Evolutionary conservation across 2,113 vertebrate species (phyloP).

Genomic region (Hydropotes inermis): DNA sequence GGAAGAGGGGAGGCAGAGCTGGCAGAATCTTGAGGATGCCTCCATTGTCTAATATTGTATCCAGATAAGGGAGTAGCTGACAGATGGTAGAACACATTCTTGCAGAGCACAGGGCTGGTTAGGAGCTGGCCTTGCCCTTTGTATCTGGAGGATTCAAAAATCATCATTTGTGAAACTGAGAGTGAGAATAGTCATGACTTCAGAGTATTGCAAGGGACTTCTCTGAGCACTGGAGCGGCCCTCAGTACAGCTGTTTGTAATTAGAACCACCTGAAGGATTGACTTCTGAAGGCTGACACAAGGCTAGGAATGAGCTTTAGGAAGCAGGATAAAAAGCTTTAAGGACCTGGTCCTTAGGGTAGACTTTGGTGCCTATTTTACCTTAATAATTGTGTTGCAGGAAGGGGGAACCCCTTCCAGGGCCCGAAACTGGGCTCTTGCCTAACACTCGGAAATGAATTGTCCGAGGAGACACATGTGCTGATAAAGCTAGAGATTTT

Average conservation of each 20-base stretch:
- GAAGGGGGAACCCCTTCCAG: too few relatives aligned
- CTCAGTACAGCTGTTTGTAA: neutral
- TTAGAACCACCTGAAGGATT: neutral
- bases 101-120: neutral
- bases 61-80: neutral
- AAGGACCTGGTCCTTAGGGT: neutral
- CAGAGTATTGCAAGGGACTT: neutral
- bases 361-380: neutral
- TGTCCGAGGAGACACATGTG: too few relatives aligned
- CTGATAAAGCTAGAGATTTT: too few relatives aligned
- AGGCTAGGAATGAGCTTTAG: neutral
- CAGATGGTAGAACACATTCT: neutral
- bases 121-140: neutral
- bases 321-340: neutral
- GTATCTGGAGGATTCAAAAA: neutral
- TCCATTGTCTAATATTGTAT: neutral
- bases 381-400: neutral
- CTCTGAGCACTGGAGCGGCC: rapidly evolving
- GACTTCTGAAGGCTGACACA: neutral
- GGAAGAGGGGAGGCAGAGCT: neutral
- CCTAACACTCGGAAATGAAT: too few relatives aligned
- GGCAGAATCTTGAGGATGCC: neutral
- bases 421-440: too few relatives aligned
- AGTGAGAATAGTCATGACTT: neutral
- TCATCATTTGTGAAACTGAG: neutral